Percentiles rank a stretch among this genome's conserved stretches.
phyloP scores from a whole-genome alignment of 2,888 invertebrate genomes.

The Esperia sulphurella region DNA sequence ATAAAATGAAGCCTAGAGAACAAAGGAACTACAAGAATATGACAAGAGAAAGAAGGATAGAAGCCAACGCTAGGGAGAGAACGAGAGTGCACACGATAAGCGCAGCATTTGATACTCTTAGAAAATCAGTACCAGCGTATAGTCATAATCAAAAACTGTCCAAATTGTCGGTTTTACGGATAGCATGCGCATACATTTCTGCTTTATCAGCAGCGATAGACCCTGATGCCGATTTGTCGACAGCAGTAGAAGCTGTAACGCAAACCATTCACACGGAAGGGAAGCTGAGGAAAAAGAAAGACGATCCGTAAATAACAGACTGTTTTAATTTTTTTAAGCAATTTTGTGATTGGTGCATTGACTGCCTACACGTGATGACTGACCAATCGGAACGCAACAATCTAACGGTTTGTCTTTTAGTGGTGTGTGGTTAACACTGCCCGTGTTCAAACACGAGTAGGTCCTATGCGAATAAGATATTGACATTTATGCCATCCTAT shows the following conservation, averaged over 20 bases:
- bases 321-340: constrained; percentile 2
- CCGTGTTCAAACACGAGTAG: neutral
- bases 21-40: constrained; percentile 97
- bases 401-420: neutral
- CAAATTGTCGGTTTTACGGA: constrained; percentile 93
- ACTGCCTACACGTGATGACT: constrained; percentile 1
- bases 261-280: constrained; percentile 95
- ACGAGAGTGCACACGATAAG: constrained; percentile 97
- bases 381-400: constrained; percentile 1
- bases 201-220: constrained; percentile 89
- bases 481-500: constrained; percentile 35
- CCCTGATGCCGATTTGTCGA: constrained; percentile 82
- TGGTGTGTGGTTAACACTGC: neutral
- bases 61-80: constrained; percentile 95
- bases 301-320: constrained; percentile 74
- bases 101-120: constrained; percentile 94
- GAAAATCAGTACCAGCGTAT: constrained; percentile 92
- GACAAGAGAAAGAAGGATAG: constrained; percentile 94
- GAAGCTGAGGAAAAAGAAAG: constrained; percentile 91
- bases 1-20: constrained; percentile 70
- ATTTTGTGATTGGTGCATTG: neutral
- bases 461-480: neutral
- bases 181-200: constrained; percentile 95
- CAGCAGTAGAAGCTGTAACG: constrained; percentile 93
- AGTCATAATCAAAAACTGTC: constrained; percentile 96